phyloP scores from a whole-genome alignment of 2,888 invertebrate genomes.

The Tetranychus truncatus region DNA sequence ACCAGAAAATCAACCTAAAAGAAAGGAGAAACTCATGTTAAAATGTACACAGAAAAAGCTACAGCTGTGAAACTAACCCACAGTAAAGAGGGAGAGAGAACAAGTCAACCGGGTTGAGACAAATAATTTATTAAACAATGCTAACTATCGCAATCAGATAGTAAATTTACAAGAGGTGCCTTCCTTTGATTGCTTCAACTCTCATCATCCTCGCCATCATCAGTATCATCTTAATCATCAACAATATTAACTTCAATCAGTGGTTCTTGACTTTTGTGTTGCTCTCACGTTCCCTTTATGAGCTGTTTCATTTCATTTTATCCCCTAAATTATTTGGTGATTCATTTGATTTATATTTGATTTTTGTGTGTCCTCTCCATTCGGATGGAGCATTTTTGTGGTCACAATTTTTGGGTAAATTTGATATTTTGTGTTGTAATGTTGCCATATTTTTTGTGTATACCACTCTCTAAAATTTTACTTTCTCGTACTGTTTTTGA shows the following conservation, averaged over 20 bases:
- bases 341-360: neutral
- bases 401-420: slow-evolving; percentile 11
- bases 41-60: neutral
- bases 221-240: neutral
- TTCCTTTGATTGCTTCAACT: neutral
- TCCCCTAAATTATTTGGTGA: neutral
- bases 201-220: neutral
- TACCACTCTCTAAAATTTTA: neutral
- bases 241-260: neutral
- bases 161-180: neutral
- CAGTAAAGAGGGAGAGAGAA: neutral
- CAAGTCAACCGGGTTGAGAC: neutral
- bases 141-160: neutral
- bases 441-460: neutral
- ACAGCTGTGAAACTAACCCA: neutral
- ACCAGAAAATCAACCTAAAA: neutral
- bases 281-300: neutral
- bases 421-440: too few relatives aligned
- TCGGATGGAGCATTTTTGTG: slow-evolving; percentile 4
- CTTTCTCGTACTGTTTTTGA: neutral
- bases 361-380: neutral
- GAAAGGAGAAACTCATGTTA: neutral
- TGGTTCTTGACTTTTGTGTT: neutral
- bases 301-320: neutral
- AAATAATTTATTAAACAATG: neutral